phyloP scores from a whole-genome alignment of 2,888 invertebrate genomes.

The Elgonia sp. region DNA sequence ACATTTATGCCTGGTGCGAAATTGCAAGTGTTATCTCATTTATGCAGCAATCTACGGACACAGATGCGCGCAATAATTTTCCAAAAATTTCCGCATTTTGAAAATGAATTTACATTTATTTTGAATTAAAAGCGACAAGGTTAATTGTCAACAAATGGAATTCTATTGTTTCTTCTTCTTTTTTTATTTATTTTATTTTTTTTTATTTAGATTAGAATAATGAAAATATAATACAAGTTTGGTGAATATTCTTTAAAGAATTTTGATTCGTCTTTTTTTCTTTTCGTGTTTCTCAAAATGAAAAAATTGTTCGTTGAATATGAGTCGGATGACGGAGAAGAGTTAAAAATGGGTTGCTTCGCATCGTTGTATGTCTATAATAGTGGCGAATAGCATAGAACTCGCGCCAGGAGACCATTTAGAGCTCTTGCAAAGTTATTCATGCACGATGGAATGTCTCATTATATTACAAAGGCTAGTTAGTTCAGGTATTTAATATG shows the following conservation, averaged over 20 bases:
- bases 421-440: constrained; percentile 81
- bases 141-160: constrained; percentile 44
- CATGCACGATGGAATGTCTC: constrained; percentile 86
- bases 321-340: not conserved
- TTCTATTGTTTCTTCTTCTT: constrained; percentile 62
- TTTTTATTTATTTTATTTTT: no score
- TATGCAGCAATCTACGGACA: not conserved
- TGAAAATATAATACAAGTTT: not conserved
- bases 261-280: not conserved
- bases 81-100: no score
- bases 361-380: constrained; percentile 44
- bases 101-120: not conserved
- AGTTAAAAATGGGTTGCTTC: constrained; percentile 6
- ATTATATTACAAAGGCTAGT: constrained; percentile 84
- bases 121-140: constrained; percentile 28
- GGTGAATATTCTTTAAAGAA: not conserved
- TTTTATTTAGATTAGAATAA: not conserved
- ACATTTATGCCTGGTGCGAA: no score
- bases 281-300: no score
- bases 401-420: constrained; percentile 64
- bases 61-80: no score
- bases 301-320: no score
- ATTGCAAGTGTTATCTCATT: constrained; percentile 6
- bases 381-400: constrained; percentile 58
- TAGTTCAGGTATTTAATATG: constrained; percentile 86